Conservation (phyloP, 2,113 vertebrate species). For the Forbesichthys papilliferus region DNA sequence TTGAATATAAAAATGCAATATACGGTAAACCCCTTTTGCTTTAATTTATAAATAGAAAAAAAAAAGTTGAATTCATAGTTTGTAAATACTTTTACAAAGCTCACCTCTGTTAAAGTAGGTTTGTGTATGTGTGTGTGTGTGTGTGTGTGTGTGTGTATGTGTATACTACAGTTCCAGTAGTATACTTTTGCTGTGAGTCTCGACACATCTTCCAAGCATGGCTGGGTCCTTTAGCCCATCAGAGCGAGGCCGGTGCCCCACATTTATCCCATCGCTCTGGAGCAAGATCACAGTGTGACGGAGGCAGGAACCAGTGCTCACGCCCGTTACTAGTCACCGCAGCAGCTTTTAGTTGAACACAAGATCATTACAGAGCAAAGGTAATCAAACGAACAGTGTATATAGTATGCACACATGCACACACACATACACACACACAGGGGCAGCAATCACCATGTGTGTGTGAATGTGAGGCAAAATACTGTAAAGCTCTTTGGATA, state of each 20-base stretch:
- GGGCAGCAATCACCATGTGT: background rate
- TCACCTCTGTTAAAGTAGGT: background rate
- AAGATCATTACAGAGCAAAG: conserved; percentile 46
- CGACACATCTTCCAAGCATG: conserved; percentile 25
- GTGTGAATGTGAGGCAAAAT: no score
- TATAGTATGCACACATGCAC: conserved; percentile 8
- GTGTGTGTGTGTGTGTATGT: conserved; percentile 3
- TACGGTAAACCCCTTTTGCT: no score
- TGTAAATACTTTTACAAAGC: background rate
- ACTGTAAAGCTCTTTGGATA: no score
- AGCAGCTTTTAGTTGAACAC: conserved; percentile 57
- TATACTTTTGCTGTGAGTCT: conserved; percentile 7
- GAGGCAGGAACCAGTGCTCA: conserved; percentile 51
- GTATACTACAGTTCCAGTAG: background rate
- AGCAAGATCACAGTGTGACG: conserved; percentile 60
- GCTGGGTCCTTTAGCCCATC: conserved; percentile 44
- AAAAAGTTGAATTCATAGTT: background rate
- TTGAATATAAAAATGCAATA: no score
- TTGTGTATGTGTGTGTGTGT: background rate
- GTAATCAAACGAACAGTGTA: conserved; percentile 43
- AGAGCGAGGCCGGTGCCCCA: conserved; percentile 52
- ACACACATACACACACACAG: conserved; percentile 7
- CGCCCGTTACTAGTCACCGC: conserved; percentile 70
- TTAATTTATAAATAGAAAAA: no score
- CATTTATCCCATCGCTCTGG: conserved; percentile 58